Conservation (phyloP, 2,797 vertebrate species). For the Lepilemur septentrionalis region DNA sequence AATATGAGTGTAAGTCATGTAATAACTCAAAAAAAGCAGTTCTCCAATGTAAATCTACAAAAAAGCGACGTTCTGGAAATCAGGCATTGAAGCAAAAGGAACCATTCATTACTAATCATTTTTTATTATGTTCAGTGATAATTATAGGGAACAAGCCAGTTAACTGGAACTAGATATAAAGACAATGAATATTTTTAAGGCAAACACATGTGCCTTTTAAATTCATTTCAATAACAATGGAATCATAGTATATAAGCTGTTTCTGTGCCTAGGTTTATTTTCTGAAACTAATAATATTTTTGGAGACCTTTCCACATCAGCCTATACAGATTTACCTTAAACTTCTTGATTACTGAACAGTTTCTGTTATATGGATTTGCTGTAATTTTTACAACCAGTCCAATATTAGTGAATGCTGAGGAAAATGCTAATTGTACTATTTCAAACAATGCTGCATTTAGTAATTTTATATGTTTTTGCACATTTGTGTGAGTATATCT, state of each 20-base stretch:
- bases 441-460: background rate
- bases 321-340: background rate
- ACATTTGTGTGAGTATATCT: background rate
- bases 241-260: background rate
- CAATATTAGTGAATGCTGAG: background rate
- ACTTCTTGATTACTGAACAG: background rate
- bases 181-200: constrained; percentile 1
- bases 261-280: background rate
- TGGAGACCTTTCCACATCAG: background rate
- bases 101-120: background rate
- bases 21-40: background rate
- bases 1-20: background rate
- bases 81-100: background rate
- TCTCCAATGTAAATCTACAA: background rate
- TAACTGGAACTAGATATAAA: constrained; percentile 6
- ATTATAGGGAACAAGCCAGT: background rate
- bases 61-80: constrained; percentile 14
- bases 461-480: background rate
- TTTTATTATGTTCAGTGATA: constrained; percentile 28
- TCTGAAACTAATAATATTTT: background rate
- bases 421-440: constrained; percentile 31
- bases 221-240: constrained; percentile 38
- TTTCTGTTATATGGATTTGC: background rate
- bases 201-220: background rate
- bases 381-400: background rate